phyloP scores from a whole-genome alignment of 2,888 invertebrate genomes.

The Junonia oenone region DNA sequence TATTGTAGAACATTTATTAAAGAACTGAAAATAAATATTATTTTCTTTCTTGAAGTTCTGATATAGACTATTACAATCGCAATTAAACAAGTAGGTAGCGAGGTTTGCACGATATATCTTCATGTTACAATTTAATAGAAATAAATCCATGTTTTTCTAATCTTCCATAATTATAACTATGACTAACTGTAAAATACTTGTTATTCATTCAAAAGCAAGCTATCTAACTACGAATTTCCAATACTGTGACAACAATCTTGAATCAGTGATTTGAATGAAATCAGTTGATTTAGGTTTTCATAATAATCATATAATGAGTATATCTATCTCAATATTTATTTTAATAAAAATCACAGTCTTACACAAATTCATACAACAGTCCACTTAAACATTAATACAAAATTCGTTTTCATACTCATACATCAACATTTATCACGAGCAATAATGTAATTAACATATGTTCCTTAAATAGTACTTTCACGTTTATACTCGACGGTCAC shows the following conservation, averaged over 20 bases:
- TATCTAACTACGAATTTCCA: neutral
- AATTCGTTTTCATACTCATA: neutral
- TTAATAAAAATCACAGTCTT: constrained; percentile 6
- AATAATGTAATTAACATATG: neutral
- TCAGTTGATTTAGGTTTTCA: neutral
- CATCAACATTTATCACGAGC: neutral
- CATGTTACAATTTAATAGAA: too few relatives aligned
- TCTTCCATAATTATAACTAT: neutral
- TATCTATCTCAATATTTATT: neutral
- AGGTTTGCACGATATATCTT: too few relatives aligned
- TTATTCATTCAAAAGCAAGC: neutral
- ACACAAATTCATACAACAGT: neutral
- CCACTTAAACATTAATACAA: neutral
- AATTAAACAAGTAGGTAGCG: too few relatives aligned
- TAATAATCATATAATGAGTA: neutral
- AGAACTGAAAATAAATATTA: too few relatives aligned
- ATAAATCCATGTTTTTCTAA: neutral
- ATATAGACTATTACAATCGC: too few relatives aligned
- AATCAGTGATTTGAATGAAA: neutral
- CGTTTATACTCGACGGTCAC: neutral
- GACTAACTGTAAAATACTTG: neutral
- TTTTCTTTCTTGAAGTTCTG: too few relatives aligned
- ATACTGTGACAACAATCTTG: neutral
- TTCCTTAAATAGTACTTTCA: neutral
- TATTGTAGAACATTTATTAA: too few relatives aligned